phyloP scores from a whole-genome alignment of 2,888 invertebrate genomes.

The Copidosoma aretas region DNA sequence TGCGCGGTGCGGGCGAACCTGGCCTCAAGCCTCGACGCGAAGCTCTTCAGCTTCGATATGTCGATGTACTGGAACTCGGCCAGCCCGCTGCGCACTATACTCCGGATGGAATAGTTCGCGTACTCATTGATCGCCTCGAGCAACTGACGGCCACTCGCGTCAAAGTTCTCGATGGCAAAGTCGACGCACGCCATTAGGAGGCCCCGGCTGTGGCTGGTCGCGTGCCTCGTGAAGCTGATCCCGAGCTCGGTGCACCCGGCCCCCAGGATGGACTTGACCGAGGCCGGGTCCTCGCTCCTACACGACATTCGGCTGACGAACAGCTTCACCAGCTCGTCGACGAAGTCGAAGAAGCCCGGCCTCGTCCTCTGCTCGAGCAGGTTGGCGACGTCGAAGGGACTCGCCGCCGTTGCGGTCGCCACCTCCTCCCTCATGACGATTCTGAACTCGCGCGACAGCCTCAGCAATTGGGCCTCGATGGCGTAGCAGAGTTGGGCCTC shows the following conservation, averaged over 20 bases:
- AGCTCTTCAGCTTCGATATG: slow-evolving; percentile 23
- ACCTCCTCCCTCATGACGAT: neutral
- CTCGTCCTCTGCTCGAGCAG: slow-evolving; percentile 33
- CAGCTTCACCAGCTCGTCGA: slow-evolving; percentile 43
- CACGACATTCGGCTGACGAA: slow-evolving; percentile 34
- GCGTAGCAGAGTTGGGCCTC: slow-evolving; percentile 24
- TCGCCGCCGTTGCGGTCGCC: neutral
- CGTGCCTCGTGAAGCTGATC: slow-evolving; percentile 30
- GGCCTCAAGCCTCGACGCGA: slow-evolving; percentile 18
- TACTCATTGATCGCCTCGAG: slow-evolving; percentile 26
- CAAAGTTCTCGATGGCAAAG: slow-evolving; percentile 18
- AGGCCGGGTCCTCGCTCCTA: slow-evolving; percentile 18
- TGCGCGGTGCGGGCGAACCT: slow-evolving; percentile 1
- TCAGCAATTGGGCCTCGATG: slow-evolving; percentile 34
- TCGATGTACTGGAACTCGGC: slow-evolving; percentile 20
- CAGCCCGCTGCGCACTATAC: slow-evolving; percentile 13
- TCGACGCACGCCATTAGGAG: slow-evolving; percentile 23
- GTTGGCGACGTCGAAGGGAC: neutral
- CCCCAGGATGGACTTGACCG: slow-evolving; percentile 28
- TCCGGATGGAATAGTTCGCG: slow-evolving; percentile 22
- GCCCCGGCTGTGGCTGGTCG: slow-evolving; percentile 18
- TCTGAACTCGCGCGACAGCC: slow-evolving; percentile 25
- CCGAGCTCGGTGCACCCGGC: slow-evolving; percentile 34
- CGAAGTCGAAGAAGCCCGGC: slow-evolving; percentile 53
- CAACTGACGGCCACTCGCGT: slow-evolving; percentile 3